Evolutionary conservation across 2,888 invertebrate species (phyloP), one percentile per base, ranked within the genome.

Genomic region (Pristionchus japonicus): DNA sequence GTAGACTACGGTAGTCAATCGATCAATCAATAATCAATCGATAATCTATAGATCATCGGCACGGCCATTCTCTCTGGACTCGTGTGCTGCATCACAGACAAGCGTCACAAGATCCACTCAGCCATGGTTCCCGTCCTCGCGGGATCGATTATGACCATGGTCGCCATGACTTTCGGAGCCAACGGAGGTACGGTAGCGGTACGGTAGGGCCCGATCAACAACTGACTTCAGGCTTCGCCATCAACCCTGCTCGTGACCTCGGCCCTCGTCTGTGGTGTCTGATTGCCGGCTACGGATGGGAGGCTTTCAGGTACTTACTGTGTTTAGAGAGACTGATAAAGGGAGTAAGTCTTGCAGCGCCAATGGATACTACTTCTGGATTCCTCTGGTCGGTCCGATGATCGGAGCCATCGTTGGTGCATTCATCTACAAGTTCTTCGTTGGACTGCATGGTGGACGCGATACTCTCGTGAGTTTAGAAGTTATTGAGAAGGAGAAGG

Each of bases 181-280:
- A 96, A 96, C 93, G 96, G 96, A 90, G 96, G 86, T 86, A 52
- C 27, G 15, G 17, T 85, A 80, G 40, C 77, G n/a, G 6, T 23
- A n/a, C 47, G 3, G 40, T 17, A 61, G 61, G 89, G 83, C 4
- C 20, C 64, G 27, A 85, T 85, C 64, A 64, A 85, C 34, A 64
- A 85, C 64, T 64, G 85, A 64, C 27, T 27, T 47, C 61, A 86
- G 86, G 96, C 40, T 96, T 95, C 90, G 95, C 96, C 47, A 95
- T 96, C 89, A 96, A 96, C 93, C 96, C 96, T 2, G 96, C 96
- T 64, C 93, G 96, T 84, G 94, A 94, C 86, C 91, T 94, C 49
- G 93, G 93, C 74, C 94, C 94, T 64, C 91, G 94, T 52, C 90
- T 94, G 40, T 93, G 93, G 91, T 90, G 91, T 74, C 90, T 94